Evolutionary conservation across 2,888 invertebrate species (phyloP).

Genomic region (Folsomia manolachei): DNA sequence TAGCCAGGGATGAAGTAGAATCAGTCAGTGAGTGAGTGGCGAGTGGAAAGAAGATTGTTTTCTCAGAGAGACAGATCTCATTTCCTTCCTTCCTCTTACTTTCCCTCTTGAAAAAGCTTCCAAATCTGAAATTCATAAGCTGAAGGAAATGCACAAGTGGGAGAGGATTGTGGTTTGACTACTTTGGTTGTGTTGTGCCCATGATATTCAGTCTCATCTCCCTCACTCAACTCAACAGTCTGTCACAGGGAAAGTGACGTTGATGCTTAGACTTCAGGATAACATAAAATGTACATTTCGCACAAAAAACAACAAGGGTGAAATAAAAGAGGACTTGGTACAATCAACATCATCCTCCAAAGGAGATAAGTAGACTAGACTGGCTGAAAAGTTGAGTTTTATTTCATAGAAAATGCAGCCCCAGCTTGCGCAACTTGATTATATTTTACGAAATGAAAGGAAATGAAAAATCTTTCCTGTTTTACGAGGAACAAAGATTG

Average conservation of each 20-base stretch:
- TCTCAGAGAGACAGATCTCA: neutral
- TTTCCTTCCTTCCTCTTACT: neutral
- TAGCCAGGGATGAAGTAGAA: neutral
- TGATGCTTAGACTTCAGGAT: neutral
- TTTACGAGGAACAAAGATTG: neutral
- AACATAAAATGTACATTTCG: neutral
- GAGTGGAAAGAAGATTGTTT: neutral
- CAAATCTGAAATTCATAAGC: constrained; percentile 8
- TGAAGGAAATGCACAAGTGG: neutral
- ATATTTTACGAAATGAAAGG: neutral
- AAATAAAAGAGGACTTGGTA: neutral
- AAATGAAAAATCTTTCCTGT: neutral
- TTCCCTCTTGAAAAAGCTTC: neutral
- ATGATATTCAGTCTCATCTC: neutral
- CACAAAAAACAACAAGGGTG: neutral
- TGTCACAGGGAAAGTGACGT: neutral
- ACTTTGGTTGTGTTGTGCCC: neutral
- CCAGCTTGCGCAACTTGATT: neutral
- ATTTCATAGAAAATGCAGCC: neutral
- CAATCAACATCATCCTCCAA: too few species aligned
- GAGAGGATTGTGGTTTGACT: neutral
- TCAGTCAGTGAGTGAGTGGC: neutral
- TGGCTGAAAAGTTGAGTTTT: too few species aligned
- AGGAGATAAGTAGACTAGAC: neutral
- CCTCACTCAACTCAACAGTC: neutral